A percentile compares a stretch with the other conserved stretches of the same genome.
phyloP scores from a whole-genome alignment of 2,113 vertebrate species.

The Promerops cafer region DNA sequence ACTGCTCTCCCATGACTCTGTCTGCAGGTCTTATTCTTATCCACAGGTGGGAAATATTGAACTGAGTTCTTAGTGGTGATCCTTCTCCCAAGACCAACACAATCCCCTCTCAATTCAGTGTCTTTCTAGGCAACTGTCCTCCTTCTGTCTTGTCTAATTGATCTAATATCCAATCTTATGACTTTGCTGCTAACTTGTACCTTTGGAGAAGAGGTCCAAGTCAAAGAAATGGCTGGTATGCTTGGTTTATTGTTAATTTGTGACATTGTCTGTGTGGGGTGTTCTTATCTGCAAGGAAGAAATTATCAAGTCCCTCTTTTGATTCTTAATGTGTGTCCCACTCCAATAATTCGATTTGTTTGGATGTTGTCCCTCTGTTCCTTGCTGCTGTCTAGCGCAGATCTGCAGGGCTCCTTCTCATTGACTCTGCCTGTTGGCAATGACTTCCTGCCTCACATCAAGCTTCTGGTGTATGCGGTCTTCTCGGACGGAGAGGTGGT shows the following conservation, averaged over 20 bases:
- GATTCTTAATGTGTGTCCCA: background rate
- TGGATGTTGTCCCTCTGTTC: background rate
- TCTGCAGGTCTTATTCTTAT: background rate
- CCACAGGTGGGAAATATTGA: background rate
- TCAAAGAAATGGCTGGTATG: background rate
- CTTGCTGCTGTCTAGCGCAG: background rate
- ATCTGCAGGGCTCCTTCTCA: conserved; percentile 46
- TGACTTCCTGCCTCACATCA: conserved; percentile 25
- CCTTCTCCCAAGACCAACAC: background rate
- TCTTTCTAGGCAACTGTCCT: background rate
- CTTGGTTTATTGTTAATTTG: background rate
- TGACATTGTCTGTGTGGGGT: background rate
- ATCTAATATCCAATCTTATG: background rate
- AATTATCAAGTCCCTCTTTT: background rate
- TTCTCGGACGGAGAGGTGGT: conserved; percentile 54
- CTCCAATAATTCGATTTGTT: background rate
- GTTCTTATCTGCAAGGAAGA: background rate
- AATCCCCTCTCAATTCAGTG: background rate
- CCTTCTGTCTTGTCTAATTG: background rate
- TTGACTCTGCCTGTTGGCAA: background rate
- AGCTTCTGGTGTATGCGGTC: conserved; percentile 17
- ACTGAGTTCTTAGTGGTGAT: background rate
- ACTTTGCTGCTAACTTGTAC: background rate
- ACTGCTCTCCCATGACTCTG: background rate
- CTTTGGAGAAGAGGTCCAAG: background rate